phyloP scores from a whole-genome alignment of 2,888 invertebrate genomes.

The Coenonympha arcania region DNA sequence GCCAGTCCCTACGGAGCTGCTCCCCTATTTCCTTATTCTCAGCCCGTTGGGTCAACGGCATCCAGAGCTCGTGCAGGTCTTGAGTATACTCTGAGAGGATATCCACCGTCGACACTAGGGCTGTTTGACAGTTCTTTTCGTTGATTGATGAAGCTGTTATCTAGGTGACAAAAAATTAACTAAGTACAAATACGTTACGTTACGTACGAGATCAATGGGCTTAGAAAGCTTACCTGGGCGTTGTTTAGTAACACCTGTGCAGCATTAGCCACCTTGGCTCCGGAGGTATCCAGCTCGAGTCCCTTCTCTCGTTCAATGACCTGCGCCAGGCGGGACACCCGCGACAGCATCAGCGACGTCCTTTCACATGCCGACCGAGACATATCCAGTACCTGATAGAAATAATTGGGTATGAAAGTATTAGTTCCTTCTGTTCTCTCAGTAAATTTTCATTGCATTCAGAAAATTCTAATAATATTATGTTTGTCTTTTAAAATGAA shows the following conservation, averaged over 20 bases:
- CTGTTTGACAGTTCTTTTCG: slow-evolving; percentile 34
- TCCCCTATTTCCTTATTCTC: slow-evolving; percentile 26
- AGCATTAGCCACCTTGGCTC: slow-evolving; percentile 30
- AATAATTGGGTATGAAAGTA: neutral
- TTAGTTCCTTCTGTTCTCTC: too few species aligned
- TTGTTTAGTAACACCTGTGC: slow-evolving; percentile 31
- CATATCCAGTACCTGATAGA: slow-evolving; percentile 29
- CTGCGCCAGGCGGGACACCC: slow-evolving; percentile 32
- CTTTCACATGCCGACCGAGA: slow-evolving; percentile 29
- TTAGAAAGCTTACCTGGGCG: slow-evolving; percentile 31
- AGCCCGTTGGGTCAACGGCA: slow-evolving; percentile 25
- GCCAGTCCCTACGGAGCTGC: slow-evolving; percentile 27
- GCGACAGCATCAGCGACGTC: slow-evolving; percentile 31
- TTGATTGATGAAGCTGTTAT: slow-evolving; percentile 39
- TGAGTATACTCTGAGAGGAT: slow-evolving; percentile 27
- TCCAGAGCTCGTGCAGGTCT: slow-evolving; percentile 29
- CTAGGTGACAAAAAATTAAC: slow-evolving; percentile 22
- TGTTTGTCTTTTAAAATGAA: too few species aligned
- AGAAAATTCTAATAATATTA: too few species aligned
- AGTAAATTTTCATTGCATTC: too few species aligned
- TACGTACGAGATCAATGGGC: neutral
- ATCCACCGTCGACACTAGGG: slow-evolving; percentile 33
- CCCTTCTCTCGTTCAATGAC: slow-evolving; percentile 12
- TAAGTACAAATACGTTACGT: neutral
- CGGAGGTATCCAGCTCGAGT: slow-evolving; percentile 17